A percentile compares a stretch with the other conserved stretches of the same genome.
phyloP scores from a whole-genome alignment of 2,113 vertebrate genomes.

The Callospermophilus lateralis region DNA sequence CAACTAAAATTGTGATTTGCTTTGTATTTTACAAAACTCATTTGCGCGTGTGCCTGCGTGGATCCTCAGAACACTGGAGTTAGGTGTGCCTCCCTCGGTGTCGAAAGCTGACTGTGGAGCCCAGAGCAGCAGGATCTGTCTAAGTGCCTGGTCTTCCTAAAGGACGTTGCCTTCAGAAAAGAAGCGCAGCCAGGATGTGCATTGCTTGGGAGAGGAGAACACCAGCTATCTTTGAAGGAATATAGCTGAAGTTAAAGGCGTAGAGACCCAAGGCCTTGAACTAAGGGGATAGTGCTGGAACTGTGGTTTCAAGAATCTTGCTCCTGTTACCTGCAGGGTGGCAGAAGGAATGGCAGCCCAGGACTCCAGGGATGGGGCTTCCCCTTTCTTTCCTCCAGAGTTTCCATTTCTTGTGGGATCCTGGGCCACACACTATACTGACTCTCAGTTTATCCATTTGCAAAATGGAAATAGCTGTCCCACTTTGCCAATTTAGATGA shows the following conservation, averaged over 20 bases:
- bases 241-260: not conserved
- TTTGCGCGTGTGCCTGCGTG: not conserved
- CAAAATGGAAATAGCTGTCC: not conserved
- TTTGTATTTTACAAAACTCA: not conserved
- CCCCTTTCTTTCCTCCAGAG: not conserved
- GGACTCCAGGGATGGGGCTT: not conserved
- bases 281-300: not conserved
- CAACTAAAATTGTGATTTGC: not conserved
- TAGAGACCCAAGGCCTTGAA: not conserved
- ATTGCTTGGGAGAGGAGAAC: not conserved
- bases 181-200: not conserved
- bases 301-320: not conserved
- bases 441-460: slow-evolving; percentile 15
- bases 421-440: not conserved
- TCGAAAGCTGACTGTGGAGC: not conserved
- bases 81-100: not conserved
- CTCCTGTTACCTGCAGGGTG: accelerated
- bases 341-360: not conserved
- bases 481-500: not conserved
- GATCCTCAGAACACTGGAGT: not conserved
- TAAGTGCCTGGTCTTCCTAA: not conserved
- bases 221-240: not conserved
- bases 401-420: not conserved
- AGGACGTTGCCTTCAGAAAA: not conserved
- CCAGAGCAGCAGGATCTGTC: not conserved